Base-by-base conservation (phyloP, 2,113 vertebrate genomes). In the Pituophis catenifer region DNA sequence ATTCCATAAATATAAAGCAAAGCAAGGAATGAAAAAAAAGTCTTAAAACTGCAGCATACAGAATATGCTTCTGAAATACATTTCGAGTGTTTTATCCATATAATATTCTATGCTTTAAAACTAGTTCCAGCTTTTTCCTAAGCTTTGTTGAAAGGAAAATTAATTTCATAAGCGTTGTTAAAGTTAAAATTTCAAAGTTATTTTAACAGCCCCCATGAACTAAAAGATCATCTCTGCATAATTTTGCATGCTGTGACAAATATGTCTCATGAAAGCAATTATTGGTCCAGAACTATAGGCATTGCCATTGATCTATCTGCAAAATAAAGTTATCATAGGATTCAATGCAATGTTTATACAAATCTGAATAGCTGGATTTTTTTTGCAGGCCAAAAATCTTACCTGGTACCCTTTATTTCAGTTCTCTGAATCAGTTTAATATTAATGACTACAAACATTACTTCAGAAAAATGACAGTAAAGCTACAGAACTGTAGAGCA, bases 321-420 rank as follows among this genome's bases (percentile, higher is more conserved):
- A 88, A 53, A 59, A 65, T 88, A 92, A 9, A 53, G 29, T 23
- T 92, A 13, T 44, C 53, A 33, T 50, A 50, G 3, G 87, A 91
- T 5, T 88, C 85, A 58, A 48, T n/a, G 55, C 3, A 81, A 87
- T 50, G 94, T 92, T 48, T 23, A 95, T 50, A 65, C 1, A 91
- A 95, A 92, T 29, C 57, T 23, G 91, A 94, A 89, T 2, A 92
- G 91, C 6, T 90, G 48, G 91, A 57, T 50, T 50, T 12, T 89
- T 87, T 86, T 11, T 38, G 53, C 91, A 90, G 52, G 89, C 65
- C 0, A 3, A 0, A 1, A 12, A 65, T 24, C 55, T 59, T 26
- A 21, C 15, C 26, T 48, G 17, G 26, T 91, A 38, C 90, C 19
- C 19, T 62, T 50, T 26, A 93, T 86, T 8, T 6, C 17, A 70